Conservation (phyloP, 1,140 invertebrate genomes). For the Euborellia annulipes region DNA sequence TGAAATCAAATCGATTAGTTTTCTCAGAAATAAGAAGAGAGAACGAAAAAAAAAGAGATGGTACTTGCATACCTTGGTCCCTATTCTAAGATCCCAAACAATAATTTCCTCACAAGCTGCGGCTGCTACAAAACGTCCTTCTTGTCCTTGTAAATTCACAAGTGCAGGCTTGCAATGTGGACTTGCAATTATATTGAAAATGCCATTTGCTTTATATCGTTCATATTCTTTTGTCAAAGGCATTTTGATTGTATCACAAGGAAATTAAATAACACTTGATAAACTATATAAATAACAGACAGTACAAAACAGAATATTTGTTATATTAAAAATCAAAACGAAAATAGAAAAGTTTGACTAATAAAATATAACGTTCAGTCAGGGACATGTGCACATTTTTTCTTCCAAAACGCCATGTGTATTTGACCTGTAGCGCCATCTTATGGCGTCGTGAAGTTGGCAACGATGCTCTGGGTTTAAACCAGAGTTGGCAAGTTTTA, state of each 20-base stretch:
- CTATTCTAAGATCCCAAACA: slow-evolving; percentile 83
- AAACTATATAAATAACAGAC: too few relatives aligned
- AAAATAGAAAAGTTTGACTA: too few relatives aligned
- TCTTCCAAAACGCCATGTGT: too few relatives aligned
- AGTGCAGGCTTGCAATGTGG: slow-evolving; percentile 60
- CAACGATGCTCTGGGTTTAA: too few relatives aligned
- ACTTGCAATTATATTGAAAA: slow-evolving; percentile 76
- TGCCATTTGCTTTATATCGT: slow-evolving; percentile 61
- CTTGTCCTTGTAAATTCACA: slow-evolving; percentile 53
- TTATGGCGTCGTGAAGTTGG: too few relatives aligned
- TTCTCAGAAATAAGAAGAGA: slow-evolving; percentile 9
- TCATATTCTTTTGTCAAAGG: slow-evolving; percentile 94
- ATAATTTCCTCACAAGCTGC: slow-evolving; percentile 85
- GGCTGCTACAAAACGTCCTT: slow-evolving; percentile 69
- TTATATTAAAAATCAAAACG: too few relatives aligned
- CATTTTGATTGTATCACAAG: slow-evolving; percentile 45
- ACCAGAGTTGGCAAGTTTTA: too few relatives aligned
- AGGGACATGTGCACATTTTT: too few relatives aligned
- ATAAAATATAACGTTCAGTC: too few relatives aligned
- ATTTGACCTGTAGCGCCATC: too few relatives aligned
- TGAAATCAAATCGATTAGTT: slow-evolving; percentile 21
- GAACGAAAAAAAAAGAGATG: slow-evolving; percentile 2
- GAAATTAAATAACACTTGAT: too few relatives aligned
- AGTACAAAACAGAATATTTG: too few relatives aligned
- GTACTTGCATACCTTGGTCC: slow-evolving; percentile 57